phyloP scores from a whole-genome alignment of 2,113 vertebrate genomes.

The Elaphurus davidianus region DNA sequence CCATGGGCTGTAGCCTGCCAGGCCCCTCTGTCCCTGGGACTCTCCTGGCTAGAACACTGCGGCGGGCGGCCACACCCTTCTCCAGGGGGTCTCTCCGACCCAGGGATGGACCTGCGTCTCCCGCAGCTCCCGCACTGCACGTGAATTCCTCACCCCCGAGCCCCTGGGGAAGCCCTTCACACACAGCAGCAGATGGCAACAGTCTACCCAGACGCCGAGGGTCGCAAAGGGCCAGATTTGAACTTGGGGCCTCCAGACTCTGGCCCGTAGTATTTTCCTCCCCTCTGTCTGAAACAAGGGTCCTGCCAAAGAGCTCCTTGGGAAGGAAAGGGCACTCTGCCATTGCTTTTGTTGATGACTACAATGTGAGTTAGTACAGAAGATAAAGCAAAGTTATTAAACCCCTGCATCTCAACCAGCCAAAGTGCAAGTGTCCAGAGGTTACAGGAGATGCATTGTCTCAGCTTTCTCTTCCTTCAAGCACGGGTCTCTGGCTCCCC shows the following conservation, averaged over 20 bases:
- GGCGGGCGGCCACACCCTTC: not conserved
- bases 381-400: accelerated
- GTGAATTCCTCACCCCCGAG: not conserved
- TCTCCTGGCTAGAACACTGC: no score
- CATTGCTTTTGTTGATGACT: not conserved
- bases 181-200: accelerated
- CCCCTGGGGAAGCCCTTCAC: not conserved
- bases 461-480: not conserved
- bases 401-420: not conserved
- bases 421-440: not conserved
- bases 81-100: not conserved
- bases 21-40: not conserved
- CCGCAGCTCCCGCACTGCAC: not conserved
- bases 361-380: accelerated
- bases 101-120: not conserved
- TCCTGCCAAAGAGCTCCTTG: accelerated
- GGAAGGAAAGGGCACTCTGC: accelerated
- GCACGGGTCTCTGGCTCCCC: not conserved
- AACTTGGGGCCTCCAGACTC: accelerated
- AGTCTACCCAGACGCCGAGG: not conserved
- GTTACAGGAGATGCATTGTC: accelerated
- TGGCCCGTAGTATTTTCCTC: accelerated
- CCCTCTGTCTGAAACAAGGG: not conserved
- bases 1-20: not conserved
- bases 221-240: not conserved